phyloP scores from a whole-genome alignment of 1,140 invertebrate species.

The Trichonephila clavipes region DNA sequence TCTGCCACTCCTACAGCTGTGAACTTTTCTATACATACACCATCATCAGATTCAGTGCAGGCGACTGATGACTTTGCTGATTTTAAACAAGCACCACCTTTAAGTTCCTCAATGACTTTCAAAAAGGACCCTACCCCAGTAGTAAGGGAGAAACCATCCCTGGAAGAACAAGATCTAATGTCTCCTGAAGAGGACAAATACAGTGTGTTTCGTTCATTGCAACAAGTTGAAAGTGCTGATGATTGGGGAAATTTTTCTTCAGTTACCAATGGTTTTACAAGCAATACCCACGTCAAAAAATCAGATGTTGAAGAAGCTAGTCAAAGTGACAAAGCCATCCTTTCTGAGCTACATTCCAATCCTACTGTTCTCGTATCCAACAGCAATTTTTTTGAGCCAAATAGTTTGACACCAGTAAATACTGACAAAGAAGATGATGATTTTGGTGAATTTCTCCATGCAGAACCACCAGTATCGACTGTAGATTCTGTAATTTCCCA shows the following conservation, averaged over 20 bases:
- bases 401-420: not conserved
- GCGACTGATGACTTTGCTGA: slow-evolving; percentile 84
- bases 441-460: slow-evolving; percentile 77
- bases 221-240: not conserved
- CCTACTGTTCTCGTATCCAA: slow-evolving; percentile 65
- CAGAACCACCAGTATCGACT: slow-evolving; percentile 1
- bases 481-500: not conserved
- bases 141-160: not conserved
- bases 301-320: not conserved
- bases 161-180: slow-evolving; percentile 76
- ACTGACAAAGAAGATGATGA: slow-evolving; percentile 66
- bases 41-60: slow-evolving; percentile 76
- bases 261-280: not conserved
- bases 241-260: slow-evolving; percentile 50
- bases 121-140: not conserved
- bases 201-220: slow-evolving; percentile 80
- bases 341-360: slow-evolving; percentile 52
- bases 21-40: slow-evolving; percentile 56
- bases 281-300: not conserved
- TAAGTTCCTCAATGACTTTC: slow-evolving; percentile 79
- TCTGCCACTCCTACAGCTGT: slow-evolving; percentile 62
- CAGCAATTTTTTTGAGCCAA: slow-evolving; percentile 81
- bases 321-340: not conserved
- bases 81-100: slow-evolving; percentile 83
- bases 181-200: slow-evolving; percentile 81